These are phyloP conservation scores for Oryctes rhinoceros DNA, from an alignment of 1,140 invertebrate genomes.

Conservation along the genomic window DNA sequence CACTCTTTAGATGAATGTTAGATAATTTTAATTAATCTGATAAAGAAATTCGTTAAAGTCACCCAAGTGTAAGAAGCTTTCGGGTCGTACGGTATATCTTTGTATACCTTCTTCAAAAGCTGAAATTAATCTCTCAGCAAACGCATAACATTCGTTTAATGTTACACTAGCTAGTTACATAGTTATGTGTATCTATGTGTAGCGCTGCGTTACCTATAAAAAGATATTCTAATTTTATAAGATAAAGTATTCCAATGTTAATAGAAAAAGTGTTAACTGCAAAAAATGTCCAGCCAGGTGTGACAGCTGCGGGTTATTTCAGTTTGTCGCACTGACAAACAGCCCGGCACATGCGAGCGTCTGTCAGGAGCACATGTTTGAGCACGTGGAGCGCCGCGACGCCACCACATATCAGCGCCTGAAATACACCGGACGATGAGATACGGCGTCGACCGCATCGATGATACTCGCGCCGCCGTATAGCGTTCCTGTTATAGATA, in stretches of 20 bases:
- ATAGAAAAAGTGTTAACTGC: conserved; percentile 45
- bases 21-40: too few relatives aligned
- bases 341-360: conserved; percentile 40
- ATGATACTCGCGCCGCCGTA: neutral
- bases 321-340: conserved; percentile 43
- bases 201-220: conserved; percentile 35
- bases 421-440: conserved; percentile 39
- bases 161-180: too few relatives aligned
- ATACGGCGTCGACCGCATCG: conserved; percentile 31
- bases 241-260: conserved; percentile 40
- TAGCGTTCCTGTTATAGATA: conserved; percentile 24
- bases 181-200: too few relatives aligned
- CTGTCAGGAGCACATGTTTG: conserved; percentile 36
- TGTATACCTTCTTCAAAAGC: too few relatives aligned
- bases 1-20: too few relatives aligned
- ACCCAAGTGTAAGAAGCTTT: too few relatives aligned
- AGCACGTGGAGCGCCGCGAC: conserved; percentile 43
- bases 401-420: conserved; percentile 44
- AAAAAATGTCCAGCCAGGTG: conserved; percentile 46
- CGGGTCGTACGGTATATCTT: too few relatives aligned
- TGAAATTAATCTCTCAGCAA: too few relatives aligned
- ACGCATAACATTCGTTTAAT: too few relatives aligned
- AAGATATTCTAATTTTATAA: conserved; percentile 36
- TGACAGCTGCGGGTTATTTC: conserved; percentile 46
- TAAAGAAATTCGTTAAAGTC: too few relatives aligned